Base-by-base conservation (phyloP, 2,888 invertebrate genomes). In the Harpagoxenus sublaevis region DNA sequence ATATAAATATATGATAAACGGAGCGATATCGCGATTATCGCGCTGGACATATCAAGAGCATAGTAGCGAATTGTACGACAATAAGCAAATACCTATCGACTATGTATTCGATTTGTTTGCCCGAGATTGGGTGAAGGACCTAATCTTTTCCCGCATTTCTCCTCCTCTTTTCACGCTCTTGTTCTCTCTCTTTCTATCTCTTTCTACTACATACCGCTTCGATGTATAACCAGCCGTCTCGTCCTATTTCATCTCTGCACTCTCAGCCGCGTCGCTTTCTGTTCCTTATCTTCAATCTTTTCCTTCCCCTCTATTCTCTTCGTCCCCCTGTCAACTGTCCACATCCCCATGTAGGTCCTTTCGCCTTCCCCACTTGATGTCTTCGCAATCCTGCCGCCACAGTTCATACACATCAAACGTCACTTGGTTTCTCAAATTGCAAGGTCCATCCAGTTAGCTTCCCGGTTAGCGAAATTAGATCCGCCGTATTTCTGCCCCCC, bases 71-170 rank as follows among this genome's bases (percentile, higher is more conserved):
- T 39, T 74, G 45, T 53, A 39, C 45, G 84, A 83, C 84, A 74
- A 73, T 73, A 87, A 68, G 75, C 89, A 83, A 84, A 85, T 73
- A 62, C 62, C 53, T 73, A 62, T 65, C 53, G 45, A 73, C 60
- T 87, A 83, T 88, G 88, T 85, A 89, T 87, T 90, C 86, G 82
- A 84, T 89, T 88, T 88, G 86, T 87, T 89, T 90, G 91, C 87
- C 91, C 35, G 6, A 35, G 35, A 35, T 35, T 35, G 92, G 92
- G 91, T 93, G 92, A 92, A 92, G 91, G 92, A 92, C 92, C 92
- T 91, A 89, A 85, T 85, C 86, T 88, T 42, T 79, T 6, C 0
- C 35, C 35, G 35, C 35, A 35, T 35, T 35, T 53, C 57, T 31
- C 53, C 31, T 68, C 35, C 31, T 63, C 68, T 23, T 65, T 23